These are phyloP conservation scores for Trogon surrucura DNA, from an alignment of 2,113 vertebrate species.

Conservation along the genomic window DNA sequence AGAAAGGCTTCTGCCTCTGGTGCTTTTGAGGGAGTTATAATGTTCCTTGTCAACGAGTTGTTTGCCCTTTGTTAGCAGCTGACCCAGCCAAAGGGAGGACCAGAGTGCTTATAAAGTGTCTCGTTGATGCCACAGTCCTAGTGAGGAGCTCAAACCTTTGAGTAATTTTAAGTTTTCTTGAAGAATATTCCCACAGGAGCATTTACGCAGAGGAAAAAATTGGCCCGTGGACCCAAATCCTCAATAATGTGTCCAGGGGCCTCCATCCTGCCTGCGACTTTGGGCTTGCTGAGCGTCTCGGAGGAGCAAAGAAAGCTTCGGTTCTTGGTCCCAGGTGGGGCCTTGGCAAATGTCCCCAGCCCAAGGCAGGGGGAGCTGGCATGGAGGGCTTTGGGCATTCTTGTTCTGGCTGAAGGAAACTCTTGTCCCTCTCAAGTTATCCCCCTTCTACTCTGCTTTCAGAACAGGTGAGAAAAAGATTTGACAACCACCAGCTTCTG, in stretches of 20 bases:
- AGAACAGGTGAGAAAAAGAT: not conserved
- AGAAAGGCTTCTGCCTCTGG: not conserved
- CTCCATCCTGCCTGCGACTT: not conserved
- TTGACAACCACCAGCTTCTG: not conserved
- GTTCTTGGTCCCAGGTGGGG: not conserved
- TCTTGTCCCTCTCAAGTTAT: not conserved
- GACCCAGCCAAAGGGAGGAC: not conserved
- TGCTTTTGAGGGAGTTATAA: not conserved
- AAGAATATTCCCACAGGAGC: not conserved
- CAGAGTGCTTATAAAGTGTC: rapidly evolving
- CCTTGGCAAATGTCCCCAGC: too few relatives aligned
- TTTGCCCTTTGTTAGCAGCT: not conserved
- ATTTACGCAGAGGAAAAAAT: not conserved
- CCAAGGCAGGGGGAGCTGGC: not conserved
- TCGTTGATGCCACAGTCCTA: too few relatives aligned
- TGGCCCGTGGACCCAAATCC: not conserved
- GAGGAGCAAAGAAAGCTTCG: not conserved
- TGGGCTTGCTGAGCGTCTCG: not conserved
- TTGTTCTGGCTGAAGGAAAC: not conserved
- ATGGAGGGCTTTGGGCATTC: not conserved
- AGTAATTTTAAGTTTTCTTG: not conserved
- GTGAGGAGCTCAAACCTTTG: not conserved
- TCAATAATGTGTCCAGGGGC: not conserved
- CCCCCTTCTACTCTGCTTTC: not conserved
- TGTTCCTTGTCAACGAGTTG: not conserved